Evolutionary conservation across 2,888 invertebrate species (phyloP).

Genomic region (Drosophila paranaensis): DNA sequence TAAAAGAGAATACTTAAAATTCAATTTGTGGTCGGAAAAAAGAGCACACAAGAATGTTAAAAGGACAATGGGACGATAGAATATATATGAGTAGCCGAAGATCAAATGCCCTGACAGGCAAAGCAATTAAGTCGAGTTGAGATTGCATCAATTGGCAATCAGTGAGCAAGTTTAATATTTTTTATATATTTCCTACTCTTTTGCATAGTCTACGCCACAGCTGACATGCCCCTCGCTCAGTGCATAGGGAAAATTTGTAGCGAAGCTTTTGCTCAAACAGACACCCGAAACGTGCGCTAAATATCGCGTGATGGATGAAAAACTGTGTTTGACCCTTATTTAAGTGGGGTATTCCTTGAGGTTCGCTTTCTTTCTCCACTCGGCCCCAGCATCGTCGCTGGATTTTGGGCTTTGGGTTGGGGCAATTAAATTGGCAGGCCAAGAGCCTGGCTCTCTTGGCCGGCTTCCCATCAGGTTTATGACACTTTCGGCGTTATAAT

Average conservation of each 20-base stretch:
- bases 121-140: not conserved
- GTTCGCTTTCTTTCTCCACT: not conserved
- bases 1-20: slow-evolving; percentile 33
- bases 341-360: slow-evolving; percentile 29
- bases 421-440: slow-evolving; percentile 57
- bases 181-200: not conserved
- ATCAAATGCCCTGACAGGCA: not conserved
- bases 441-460: slow-evolving; percentile 15
- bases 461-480: slow-evolving; percentile 59
- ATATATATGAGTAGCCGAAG: not conserved
- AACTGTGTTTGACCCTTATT: slow-evolving; percentile 42
- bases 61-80: not conserved
- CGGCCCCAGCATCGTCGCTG: slow-evolving; percentile 20
- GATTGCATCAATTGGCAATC: not conserved
- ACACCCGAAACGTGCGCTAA: slow-evolving; percentile 45
- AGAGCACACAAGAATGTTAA: slow-evolving; percentile 8
- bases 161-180: not conserved
- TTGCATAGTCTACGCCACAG: not conserved
- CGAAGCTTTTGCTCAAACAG: slow-evolving; percentile 13
- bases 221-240: not conserved
- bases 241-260: not conserved
- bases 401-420: slow-evolving; percentile 30
- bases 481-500: slow-evolving; percentile 70
- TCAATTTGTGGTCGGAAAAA: slow-evolving; percentile 34
- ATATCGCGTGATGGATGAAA: slow-evolving; percentile 39